These are phyloP conservation scores for Cydia fagiglandana DNA, from an alignment of 1,140 invertebrate species.

Conservation along the genomic window DNA sequence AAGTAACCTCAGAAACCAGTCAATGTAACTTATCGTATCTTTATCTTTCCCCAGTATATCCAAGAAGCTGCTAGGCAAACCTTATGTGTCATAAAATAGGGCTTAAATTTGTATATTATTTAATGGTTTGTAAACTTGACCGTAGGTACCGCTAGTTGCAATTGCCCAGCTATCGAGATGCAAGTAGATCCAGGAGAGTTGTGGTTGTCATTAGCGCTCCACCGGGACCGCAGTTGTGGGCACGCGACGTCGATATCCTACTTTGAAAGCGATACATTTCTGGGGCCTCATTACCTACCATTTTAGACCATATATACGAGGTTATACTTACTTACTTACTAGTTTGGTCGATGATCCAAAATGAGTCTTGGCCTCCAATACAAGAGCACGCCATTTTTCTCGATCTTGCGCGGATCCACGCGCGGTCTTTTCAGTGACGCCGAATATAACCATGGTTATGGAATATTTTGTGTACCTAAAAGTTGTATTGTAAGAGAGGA, in stretches of 20 bases:
- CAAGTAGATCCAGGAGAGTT: slow-evolving; percentile 15
- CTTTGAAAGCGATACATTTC: neutral
- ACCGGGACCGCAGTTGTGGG: neutral
- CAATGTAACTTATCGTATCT: neutral
- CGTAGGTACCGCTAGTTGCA: neutral
- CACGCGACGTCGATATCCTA: slow-evolving; percentile 3
- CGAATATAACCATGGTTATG: no score
- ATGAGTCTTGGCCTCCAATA: no score
- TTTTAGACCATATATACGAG: no score
- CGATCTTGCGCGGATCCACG: no score
- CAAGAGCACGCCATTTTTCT: no score
- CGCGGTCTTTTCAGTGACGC: no score
- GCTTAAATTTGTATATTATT: neutral
- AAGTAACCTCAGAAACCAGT: neutral
- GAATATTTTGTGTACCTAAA: neutral
- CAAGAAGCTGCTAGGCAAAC: neutral
- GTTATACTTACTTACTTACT: no score
- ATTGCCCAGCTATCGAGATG: neutral
- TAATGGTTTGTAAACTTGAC: slow-evolving; percentile 1
- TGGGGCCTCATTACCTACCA: neutral
- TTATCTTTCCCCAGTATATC: neutral
- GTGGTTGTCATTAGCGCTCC: slow-evolving; percentile 10
- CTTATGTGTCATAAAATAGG: neutral
- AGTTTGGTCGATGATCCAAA: no score
- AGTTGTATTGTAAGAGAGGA: neutral